Evolutionary conservation across 2,797 vertebrate genomes (phyloP).

Genomic region (Iguana delicatissima): DNA sequence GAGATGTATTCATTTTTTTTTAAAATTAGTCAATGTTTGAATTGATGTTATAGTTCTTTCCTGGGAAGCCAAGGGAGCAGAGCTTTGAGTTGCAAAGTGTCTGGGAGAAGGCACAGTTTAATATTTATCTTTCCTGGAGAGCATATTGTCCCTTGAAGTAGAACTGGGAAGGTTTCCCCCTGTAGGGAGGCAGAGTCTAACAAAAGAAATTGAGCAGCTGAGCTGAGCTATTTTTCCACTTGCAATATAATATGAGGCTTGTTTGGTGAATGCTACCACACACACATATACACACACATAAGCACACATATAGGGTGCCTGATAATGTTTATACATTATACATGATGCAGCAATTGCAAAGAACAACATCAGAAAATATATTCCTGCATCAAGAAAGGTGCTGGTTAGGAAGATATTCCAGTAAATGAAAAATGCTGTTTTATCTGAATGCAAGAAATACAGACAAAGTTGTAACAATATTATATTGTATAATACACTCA

Average conservation of each 20-base stretch:
- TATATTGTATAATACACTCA: slow-evolving; percentile 48
- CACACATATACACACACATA: slow-evolving; percentile 56
- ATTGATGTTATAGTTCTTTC: slow-evolving; percentile 61
- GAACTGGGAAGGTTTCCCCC: slow-evolving; percentile 70
- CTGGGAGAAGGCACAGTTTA: slow-evolving; percentile 63
- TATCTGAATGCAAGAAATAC: slow-evolving; percentile 32
- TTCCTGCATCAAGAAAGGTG: slow-evolving; percentile 76
- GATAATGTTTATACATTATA: slow-evolving; percentile 29
- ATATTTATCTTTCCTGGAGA: slow-evolving; percentile 73
- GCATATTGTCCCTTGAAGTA: slow-evolving; percentile 66
- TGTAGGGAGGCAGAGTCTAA: slow-evolving; percentile 75
- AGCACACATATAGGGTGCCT: too few relatives aligned
- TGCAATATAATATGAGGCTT: slow-evolving; percentile 44
- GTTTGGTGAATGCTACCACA: slow-evolving; percentile 59
- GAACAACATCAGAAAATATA: slow-evolving; percentile 82
- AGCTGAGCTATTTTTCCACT: slow-evolving; percentile 71
- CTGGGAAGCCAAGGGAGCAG: slow-evolving; percentile 47
- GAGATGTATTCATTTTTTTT: slow-evolving; percentile 39
- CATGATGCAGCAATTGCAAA: slow-evolving; percentile 54
- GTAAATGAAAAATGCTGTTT: background rate
- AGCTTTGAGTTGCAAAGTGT: slow-evolving; percentile 45
- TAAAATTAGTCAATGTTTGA: slow-evolving; percentile 61
- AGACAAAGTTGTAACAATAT: slow-evolving; percentile 45
- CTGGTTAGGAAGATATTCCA: background rate
- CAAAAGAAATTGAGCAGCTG: slow-evolving; percentile 77